phyloP scores from a whole-genome alignment of 2,113 vertebrate genomes.

The Micronycteris hirsuta region DNA sequence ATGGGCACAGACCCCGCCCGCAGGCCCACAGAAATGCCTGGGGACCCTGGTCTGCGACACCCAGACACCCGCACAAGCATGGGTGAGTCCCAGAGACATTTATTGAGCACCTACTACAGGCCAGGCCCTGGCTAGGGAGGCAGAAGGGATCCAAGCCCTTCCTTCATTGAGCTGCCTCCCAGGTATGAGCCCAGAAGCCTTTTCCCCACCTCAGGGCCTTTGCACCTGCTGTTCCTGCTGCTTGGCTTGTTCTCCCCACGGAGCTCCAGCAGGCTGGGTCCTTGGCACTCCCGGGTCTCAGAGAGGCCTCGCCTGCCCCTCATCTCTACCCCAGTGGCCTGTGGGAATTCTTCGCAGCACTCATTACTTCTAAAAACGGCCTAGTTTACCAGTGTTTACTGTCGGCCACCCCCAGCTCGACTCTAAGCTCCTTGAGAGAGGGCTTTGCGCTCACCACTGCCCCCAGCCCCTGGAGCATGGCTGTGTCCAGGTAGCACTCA shows the following conservation, averaged over 20 bases:
- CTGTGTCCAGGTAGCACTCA: neutral
- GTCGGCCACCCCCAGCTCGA: neutral
- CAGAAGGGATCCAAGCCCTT: rapidly evolving
- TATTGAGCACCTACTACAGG: neutral
- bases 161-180: neutral
- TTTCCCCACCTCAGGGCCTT: neutral
- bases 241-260: rapidly evolving
- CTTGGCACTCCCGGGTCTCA: neutral
- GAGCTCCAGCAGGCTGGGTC: rapidly evolving
- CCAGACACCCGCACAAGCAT: neutral
- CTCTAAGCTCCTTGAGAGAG: neutral
- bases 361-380: neutral
- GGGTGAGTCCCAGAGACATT: neutral
- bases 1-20: neutral
- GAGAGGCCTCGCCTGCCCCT: too few relatives aligned
- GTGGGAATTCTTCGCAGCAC: neutral
- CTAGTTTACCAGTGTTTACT: neutral
- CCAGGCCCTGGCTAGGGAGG: neutral
- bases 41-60: neutral
- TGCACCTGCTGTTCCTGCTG: neutral
- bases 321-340: rapidly evolving
- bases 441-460: rapidly evolving
- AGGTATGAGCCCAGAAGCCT: neutral
- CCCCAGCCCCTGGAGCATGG: neutral
- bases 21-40: neutral